phyloP scores from a whole-genome alignment of 1,140 invertebrate genomes.

The Drosophila mojavensis region DNA sequence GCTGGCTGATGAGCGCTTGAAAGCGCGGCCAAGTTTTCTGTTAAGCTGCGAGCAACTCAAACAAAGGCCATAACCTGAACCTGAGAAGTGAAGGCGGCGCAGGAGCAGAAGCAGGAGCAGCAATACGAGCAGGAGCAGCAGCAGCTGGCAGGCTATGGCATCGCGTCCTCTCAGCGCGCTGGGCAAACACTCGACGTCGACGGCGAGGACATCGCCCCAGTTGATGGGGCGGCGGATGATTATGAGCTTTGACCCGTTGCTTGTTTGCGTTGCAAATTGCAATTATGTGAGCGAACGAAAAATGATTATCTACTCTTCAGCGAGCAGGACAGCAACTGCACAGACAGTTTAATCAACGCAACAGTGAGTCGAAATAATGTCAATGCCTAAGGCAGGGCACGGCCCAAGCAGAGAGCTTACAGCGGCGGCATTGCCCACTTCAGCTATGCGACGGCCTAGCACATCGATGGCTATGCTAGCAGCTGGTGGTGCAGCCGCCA shows the following conservation, averaged over 20 bases:
- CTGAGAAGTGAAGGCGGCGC: neutral
- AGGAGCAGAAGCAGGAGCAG: too few relatives aligned
- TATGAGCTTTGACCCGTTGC: slow-evolving; percentile 41
- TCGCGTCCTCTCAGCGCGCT: slow-evolving; percentile 24
- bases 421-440: slow-evolving; percentile 45
- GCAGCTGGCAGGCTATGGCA: slow-evolving; percentile 37
- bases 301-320: slow-evolving; percentile 21
- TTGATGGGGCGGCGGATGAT: slow-evolving; percentile 31
- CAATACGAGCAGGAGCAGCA: neutral
- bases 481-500: slow-evolving; percentile 43
- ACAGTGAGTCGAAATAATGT: slow-evolving; percentile 62
- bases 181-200: slow-evolving; percentile 48
- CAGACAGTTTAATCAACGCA: slow-evolving; percentile 43
- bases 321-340: slow-evolving; percentile 9
- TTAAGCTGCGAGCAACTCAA: slow-evolving; percentile 39
- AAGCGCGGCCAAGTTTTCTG: slow-evolving; percentile 29
- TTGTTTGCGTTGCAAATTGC: slow-evolving; percentile 75
- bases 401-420: slow-evolving; percentile 26
- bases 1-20: slow-evolving; percentile 43
- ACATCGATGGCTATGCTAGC: slow-evolving; percentile 61
- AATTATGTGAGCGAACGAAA: slow-evolving; percentile 57
- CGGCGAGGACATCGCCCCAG: slow-evolving; percentile 22
- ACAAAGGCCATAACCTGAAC: neutral
- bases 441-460: slow-evolving; percentile 46
- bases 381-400: slow-evolving; percentile 35